These are phyloP conservation scores for Sander vitreus DNA, from an alignment of 2,113 vertebrate species.

Conservation along the genomic window DNA sequence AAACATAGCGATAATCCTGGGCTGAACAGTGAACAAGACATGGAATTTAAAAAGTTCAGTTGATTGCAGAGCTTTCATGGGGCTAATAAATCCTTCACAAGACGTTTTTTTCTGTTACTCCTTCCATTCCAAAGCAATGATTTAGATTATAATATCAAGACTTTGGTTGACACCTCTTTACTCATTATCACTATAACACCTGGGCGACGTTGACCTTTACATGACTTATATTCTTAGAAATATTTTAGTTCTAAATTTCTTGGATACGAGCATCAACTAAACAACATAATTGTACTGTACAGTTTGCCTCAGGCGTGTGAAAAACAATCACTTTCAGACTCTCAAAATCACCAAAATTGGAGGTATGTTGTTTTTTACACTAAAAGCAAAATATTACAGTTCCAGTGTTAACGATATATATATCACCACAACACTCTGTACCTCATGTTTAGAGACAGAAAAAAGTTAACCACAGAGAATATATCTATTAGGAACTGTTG, in stretches of 20 bases:
- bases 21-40: constrained; percentile 10
- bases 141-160: constrained; percentile 70
- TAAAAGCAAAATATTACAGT: neutral
- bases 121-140: constrained; percentile 63
- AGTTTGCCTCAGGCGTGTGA: neutral
- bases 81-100: constrained; percentile 67
- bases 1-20: constrained; percentile 39
- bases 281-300: constrained; percentile 1
- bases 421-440: neutral
- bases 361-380: neutral
- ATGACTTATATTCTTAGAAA: constrained; percentile 30
- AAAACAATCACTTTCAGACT: neutral
- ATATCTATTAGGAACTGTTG: neutral
- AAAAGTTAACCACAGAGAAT: neutral
- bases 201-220: constrained; percentile 57
- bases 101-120: constrained; percentile 60
- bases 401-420: neutral
- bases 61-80: constrained; percentile 58
- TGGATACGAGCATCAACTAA: constrained; percentile 4
- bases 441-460: neutral
- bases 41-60: constrained; percentile 23
- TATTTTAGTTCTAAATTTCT: constrained; percentile 36
- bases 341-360: neutral
- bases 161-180: constrained; percentile 35
- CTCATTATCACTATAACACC: constrained; percentile 55